Evolutionary conservation across 2,113 vertebrate species (phyloP).

Genomic region (Mormoops blainvillei): DNA sequence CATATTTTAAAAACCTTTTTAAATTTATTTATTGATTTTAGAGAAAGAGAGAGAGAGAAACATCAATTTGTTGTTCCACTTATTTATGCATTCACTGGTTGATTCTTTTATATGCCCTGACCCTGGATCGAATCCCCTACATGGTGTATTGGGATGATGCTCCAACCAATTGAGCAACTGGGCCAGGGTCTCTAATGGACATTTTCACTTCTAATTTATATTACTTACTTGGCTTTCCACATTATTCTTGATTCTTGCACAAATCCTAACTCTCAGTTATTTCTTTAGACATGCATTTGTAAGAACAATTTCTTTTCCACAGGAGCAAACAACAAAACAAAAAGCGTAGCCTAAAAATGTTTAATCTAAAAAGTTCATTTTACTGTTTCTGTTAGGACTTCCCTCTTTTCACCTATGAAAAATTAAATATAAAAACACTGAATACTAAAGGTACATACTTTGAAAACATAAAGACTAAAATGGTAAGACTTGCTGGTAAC

Average conservation of each 20-base stretch:
- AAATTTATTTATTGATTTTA: no score
- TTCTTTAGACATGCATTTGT: neutral
- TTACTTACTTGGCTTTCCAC: neutral
- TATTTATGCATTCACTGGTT: no score
- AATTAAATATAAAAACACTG: neutral
- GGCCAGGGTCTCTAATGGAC: neutral
- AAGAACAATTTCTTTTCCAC: neutral
- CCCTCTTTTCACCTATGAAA: neutral
- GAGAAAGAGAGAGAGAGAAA: no score
- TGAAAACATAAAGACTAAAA: neutral
- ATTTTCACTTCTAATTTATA: neutral
- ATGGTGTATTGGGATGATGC: no score
- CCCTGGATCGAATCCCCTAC: no score
- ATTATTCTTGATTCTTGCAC: neutral
- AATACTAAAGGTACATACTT: neutral
- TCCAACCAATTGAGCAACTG: no score
- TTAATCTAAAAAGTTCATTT: constrained; percentile 7
- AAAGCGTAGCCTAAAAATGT: neutral
- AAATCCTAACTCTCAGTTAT: neutral
- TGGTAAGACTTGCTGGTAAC: neutral
- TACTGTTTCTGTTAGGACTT: neutral
- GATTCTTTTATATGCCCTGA: no score
- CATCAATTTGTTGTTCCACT: no score
- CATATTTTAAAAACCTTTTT: neutral
- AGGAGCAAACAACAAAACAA: neutral